These are phyloP conservation scores for Mola mola DNA, from an alignment of 2,113 vertebrate species.

Conservation along the genomic window DNA sequence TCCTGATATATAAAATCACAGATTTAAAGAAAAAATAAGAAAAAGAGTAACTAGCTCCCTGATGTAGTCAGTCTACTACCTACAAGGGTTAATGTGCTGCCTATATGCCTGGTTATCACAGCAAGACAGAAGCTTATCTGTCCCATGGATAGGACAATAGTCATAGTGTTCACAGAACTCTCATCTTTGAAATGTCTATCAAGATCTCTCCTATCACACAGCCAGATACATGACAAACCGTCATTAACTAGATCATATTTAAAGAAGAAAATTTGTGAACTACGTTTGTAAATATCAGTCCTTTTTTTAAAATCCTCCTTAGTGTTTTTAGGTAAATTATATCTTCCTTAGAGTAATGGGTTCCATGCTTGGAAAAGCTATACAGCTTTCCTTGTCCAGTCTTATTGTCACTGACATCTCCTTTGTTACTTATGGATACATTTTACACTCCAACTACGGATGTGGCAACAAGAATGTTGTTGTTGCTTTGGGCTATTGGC, in stretches of 20 bases:
- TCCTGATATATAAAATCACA: too few species aligned
- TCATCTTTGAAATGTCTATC: slow-evolving; percentile 28
- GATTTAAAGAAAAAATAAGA: too few species aligned
- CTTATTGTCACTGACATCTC: background rate
- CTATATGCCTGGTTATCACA: slow-evolving; percentile 30
- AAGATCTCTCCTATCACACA: slow-evolving; percentile 10
- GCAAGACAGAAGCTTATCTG: slow-evolving; percentile 44
- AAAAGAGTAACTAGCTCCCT: too few species aligned
- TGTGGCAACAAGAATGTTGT: background rate
- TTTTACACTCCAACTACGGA: background rate
- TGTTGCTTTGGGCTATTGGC: background rate
- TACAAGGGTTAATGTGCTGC: slow-evolving; percentile 23
- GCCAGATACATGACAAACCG: background rate
- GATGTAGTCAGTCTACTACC: too few species aligned
- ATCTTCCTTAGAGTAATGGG: too few species aligned
- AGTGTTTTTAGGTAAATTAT: background rate
- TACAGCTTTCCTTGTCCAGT: background rate
- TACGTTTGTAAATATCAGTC: background rate
- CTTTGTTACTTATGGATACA: background rate
- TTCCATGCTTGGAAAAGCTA: background rate
- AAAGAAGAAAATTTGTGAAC: background rate
- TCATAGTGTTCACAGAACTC: slow-evolving; percentile 37
- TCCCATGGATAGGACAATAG: slow-evolving; percentile 26
- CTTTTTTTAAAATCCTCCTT: slow-evolving; percentile 1
- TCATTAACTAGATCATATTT: too few species aligned